Evolutionary conservation across 92 coral and sea anemone species (phyloP), one percentile per base, ranked within the genome.

Genomic region (Desmophyllum pertusum): DNA sequence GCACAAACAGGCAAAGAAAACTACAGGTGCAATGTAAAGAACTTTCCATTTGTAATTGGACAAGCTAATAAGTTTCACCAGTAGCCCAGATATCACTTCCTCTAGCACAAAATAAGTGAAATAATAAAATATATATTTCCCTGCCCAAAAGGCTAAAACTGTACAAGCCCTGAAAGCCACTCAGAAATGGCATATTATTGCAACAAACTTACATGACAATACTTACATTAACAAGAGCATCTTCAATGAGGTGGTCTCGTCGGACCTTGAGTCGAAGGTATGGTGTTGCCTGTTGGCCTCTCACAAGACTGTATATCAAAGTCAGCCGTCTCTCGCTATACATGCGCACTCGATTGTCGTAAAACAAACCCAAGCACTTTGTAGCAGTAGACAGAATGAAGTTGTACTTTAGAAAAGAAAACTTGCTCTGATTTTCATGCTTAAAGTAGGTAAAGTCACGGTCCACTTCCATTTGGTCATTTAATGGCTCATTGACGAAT

Each of bases 211-310:
- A 31, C 36, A 65, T 0, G 40, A 23, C 9, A 14, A 18, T 87
- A 92, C 99, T 97, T 88, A 97, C 99, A 73, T 91, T 97, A 48
- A 97, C 98, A 43, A 97, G 93, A 53, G 99, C 99, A 86, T 97
- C 99, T 63, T 93, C 98, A 76, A 97, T 94, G 85, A 97, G 78
- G 78, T 95, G 95, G 76, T 97, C 98, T 70, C 99, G 73, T n/a
- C 93, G 90, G 23, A 97, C 99, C 65, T 93, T 97, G 46, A 97
- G 87, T 76, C 96, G 91, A 39, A 97, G 89, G 81, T 90, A 97
- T 10, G 99, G 99, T 10, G 93, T 90, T 43, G 96, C 95, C 50
- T 87, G 97, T n/a, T 97, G 97, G 55, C 98, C 95, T 36, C 96
- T 89, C n/a, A 97, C 93, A 76, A 97, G 94, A 80, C 99, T 97